Evolutionary conservation across 2,113 vertebrate species (phyloP), one percentile per base, ranked within the genome.

Genomic region (Malurus elegans): DNA sequence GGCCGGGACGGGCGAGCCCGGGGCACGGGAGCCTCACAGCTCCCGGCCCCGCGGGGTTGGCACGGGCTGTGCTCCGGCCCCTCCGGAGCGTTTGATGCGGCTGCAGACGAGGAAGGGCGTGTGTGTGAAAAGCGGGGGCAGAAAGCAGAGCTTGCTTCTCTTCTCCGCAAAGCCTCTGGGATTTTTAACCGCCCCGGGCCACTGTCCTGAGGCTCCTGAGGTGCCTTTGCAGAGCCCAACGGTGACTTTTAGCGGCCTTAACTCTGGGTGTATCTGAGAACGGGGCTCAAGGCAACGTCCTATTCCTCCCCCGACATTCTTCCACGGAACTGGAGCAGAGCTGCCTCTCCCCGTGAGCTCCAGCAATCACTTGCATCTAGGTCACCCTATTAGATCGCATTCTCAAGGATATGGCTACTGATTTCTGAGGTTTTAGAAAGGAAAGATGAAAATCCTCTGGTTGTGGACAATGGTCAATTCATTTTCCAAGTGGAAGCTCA

Each of bases 401-500:
- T 95, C 88, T 72, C 75, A 67, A 60, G 85, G 40, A 95, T 60
- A 53, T 78, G 32, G 71, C 87, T 90, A 90, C 93, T 86, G 60
- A 86, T 88, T 94, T 95, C 42, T 62, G 50, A 29, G 31, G 9
- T 11, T 86, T 92, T 58, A 73, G 64, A 94, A 88, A 70, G 7
- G 44, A 93, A 92, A 95, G 60, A 67, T 86, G 82, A 90, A 96
- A 94, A 96, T 94, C 85, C 71, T 92, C 53, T 53, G 56, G 25
- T 2, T 74, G 36, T 25, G n/a, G 44, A 93, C 85, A 94, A 94
- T 80, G 60, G 71, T 31, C 36, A 78, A 91, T 86, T 93, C 56
- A 83, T 62, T 90, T 90, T 60, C 32, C 19, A 71, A 90, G 31
- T n/a, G 29, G 60, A 88, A 90, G 51, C 28, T 79, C 10, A 45